Conservation (phyloP, 2,797 vertebrate species). For the Thripadectes ignobilis region DNA sequence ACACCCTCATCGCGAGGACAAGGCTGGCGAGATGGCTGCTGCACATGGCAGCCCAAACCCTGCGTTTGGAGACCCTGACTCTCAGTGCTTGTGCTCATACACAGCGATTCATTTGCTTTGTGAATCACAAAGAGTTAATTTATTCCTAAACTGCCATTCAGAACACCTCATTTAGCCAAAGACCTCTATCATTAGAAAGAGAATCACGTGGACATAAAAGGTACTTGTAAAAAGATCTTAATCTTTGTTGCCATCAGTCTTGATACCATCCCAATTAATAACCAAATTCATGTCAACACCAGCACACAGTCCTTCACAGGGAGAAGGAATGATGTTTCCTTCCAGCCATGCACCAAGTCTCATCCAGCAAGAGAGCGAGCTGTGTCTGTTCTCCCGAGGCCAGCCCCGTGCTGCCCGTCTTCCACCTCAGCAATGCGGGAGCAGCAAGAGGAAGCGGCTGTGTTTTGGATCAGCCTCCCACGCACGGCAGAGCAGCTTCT, state of each 20-base stretch:
- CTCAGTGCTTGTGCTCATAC: background rate
- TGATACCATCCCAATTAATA: background rate
- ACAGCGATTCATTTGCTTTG: background rate
- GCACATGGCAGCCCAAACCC: background rate
- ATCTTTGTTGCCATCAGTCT: background rate
- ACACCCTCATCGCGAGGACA: accelerated
- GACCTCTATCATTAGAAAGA: background rate
- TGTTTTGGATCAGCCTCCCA: background rate
- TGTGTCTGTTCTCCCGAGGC: accelerated
- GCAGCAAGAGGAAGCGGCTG: background rate
- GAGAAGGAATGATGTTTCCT: background rate
- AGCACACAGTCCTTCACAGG: background rate
- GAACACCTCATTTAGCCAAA: background rate
- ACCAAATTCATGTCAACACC: background rate
- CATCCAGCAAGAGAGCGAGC: background rate
- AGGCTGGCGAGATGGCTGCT: background rate
- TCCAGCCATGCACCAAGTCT: background rate
- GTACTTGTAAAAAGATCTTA: background rate
- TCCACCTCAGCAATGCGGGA: background rate
- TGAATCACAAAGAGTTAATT: background rate
- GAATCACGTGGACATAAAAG: background rate
- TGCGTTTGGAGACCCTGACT: background rate
- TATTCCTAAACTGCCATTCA: background rate
- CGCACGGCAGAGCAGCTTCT: background rate
- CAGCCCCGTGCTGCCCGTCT: background rate